These are phyloP conservation scores for Micronycteris hirsuta DNA, from an alignment of 2,113 vertebrate species.

Conservation along the genomic window DNA sequence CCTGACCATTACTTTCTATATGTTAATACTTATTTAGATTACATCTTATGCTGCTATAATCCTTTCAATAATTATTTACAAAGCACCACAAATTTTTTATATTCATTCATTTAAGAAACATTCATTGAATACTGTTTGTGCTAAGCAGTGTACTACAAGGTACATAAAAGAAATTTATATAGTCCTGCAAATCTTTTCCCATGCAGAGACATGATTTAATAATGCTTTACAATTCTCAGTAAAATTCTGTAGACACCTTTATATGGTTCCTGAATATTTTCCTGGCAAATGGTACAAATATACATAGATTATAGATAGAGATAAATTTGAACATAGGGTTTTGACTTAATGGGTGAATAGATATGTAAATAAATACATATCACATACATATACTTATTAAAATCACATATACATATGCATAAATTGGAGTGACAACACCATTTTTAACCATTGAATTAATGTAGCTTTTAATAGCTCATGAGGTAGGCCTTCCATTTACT, in stretches of 20 bases:
- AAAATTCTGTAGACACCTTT: background rate
- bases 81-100: background rate
- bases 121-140: background rate
- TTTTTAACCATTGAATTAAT: background rate
- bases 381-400: background rate
- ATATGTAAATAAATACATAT: background rate
- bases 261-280: background rate
- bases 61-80: background rate
- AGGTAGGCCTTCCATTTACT: background rate
- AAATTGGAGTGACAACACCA: background rate
- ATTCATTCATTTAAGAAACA: background rate
- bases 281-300: conserved; percentile 13
- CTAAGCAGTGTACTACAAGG: background rate
- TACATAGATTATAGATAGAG: background rate
- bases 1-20: background rate
- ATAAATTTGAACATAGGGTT: background rate
- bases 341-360: background rate
- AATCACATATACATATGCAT: background rate
- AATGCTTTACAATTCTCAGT: background rate
- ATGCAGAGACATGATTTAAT: background rate
- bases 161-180: background rate
- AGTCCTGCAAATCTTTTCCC: background rate
- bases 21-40: background rate
- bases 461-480: background rate
- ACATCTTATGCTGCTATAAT: background rate